Conservation (phyloP, 2,888 invertebrate species). For the Xanthorhoe designata region DNA sequence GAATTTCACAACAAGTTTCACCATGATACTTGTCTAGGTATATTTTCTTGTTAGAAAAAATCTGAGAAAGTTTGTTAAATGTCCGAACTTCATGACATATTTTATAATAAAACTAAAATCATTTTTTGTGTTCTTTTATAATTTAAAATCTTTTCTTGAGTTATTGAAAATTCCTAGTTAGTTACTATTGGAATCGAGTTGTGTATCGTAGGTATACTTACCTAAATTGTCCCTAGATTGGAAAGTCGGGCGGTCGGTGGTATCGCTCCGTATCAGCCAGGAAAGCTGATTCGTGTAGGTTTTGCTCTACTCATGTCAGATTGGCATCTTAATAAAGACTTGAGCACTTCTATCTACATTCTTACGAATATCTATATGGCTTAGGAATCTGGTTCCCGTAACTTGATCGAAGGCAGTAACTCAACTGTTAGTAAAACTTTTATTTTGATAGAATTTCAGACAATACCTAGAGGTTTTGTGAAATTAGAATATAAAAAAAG, state of each 20-base stretch:
- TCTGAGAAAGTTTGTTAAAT: too few species aligned
- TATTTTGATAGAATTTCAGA: too few species aligned
- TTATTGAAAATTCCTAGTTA: too few species aligned
- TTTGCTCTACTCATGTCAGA: constrained; percentile 27
- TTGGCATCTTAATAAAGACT: constrained; percentile 21
- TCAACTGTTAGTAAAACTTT: background rate
- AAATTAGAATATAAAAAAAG: too few species aligned
- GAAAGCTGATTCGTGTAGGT: constrained; percentile 30
- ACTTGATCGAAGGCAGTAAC: too few species aligned
- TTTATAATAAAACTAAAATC: too few species aligned
- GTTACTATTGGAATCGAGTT: too few species aligned
- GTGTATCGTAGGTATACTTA: background rate
- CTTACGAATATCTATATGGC: background rate
- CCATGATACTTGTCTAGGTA: background rate
- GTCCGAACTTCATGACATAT: too few species aligned
- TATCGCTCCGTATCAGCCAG: constrained; percentile 61
- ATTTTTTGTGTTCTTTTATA: too few species aligned
- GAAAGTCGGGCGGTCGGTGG: constrained; percentile 55
- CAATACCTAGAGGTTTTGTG: too few species aligned
- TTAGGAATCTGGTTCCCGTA: background rate
- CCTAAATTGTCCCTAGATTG: constrained; percentile 32
- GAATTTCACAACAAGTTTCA: constrained; percentile 6
- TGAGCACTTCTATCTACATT: background rate
- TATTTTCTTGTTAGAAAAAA: too few species aligned
- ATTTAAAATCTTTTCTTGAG: too few species aligned